These are phyloP conservation scores for Phocides pigmalion DNA, from an alignment of 1,140 invertebrate species.

Conservation along the genomic window DNA sequence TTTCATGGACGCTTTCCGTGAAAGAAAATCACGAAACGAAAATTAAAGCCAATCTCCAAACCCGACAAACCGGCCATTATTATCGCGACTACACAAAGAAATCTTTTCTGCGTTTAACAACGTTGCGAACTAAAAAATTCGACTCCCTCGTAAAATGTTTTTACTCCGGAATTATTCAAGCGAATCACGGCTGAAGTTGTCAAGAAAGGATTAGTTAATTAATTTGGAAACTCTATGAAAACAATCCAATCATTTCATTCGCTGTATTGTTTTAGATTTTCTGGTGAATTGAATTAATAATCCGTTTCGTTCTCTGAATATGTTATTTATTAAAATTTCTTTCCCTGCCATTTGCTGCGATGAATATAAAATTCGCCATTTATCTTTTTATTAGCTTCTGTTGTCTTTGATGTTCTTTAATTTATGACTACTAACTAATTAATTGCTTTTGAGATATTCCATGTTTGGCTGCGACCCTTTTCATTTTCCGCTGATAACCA, in stretches of 20 bases:
- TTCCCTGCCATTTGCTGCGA: no score
- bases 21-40: background rate
- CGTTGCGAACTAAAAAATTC: background rate
- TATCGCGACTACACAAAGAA: background rate
- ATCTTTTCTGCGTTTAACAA: constrained; percentile 1
- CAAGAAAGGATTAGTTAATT: constrained; percentile 12
- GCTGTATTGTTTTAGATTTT: constrained; percentile 19
- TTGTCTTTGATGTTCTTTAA: no score
- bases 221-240: background rate
- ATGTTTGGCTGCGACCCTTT: no score
- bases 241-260: constrained; percentile 17
- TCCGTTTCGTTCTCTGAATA: no score
- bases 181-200: background rate
- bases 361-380: no score
- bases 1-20: background rate
- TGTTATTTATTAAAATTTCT: no score
- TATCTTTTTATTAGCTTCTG: no score
- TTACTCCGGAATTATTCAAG: background rate
- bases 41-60: background rate
- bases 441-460: no score
- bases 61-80: background rate
- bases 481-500: no score
- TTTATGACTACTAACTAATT: no score
- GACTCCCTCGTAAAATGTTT: background rate
- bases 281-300: constrained; percentile 2